A percentile compares a stretch with the other conserved stretches of the same genome.
These are phyloP conservation scores for Piaya cayana DNA, from an alignment of 2,113 vertebrate genomes.

Conservation along the genomic window DNA sequence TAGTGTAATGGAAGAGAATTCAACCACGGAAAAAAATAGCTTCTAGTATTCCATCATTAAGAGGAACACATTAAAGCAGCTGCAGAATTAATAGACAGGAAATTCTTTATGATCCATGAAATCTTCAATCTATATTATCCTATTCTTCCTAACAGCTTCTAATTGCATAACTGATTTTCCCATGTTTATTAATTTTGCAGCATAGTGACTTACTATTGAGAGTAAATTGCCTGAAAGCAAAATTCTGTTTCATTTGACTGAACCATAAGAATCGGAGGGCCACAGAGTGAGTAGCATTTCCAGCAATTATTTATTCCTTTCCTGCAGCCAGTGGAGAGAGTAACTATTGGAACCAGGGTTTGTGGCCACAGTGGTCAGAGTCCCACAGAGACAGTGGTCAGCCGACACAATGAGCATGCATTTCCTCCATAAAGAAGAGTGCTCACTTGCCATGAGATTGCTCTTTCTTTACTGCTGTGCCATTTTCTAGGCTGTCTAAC, in stretches of 20 bases:
- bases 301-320: neutral
- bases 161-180: neutral
- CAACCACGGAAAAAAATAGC: slow-evolving; percentile 40
- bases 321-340: neutral
- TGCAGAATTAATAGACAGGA: slow-evolving; percentile 47
- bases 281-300: neutral
- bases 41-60: slow-evolving; percentile 39
- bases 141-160: slow-evolving; percentile 3
- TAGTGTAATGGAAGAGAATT: slow-evolving; percentile 54
- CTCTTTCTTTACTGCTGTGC: neutral
- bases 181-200: neutral
- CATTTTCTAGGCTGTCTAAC: slow-evolving; percentile 52
- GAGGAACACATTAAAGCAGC: slow-evolving; percentile 36
- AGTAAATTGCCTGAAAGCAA: neutral
- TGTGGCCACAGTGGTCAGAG: neutral
- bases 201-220: neutral
- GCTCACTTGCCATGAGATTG: neutral
- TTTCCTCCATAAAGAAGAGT: neutral
- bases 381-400: neutral
- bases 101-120: slow-evolving; percentile 52
- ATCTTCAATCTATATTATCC: slow-evolving; percentile 3
- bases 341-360: neutral
- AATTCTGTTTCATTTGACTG: neutral
- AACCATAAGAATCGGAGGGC: neutral
- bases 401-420: neutral